phyloP scores from a whole-genome alignment of 2,113 vertebrate genomes.

The Chamaetylas fuelleborni region DNA sequence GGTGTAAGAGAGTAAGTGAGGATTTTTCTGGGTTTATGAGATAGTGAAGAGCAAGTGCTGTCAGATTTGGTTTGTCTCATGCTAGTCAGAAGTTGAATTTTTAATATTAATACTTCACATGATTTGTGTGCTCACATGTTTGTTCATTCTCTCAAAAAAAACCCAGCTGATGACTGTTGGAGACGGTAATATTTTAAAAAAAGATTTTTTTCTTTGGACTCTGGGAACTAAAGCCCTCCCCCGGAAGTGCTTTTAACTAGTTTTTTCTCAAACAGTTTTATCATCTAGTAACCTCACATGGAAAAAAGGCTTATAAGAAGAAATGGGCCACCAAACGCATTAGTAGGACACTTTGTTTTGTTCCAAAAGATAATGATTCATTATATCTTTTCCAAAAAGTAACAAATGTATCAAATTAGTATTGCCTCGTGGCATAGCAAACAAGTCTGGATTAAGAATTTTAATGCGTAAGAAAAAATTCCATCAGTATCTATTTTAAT shows the following conservation, averaged over 20 bases:
- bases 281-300: background rate
- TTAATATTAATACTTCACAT: background rate
- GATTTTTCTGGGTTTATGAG: background rate
- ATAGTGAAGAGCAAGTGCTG: rapidly evolving
- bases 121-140: background rate
- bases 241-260: background rate
- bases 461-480: background rate
- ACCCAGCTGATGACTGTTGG: background rate
- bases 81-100: background rate
- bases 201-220: background rate
- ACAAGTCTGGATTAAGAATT: background rate
- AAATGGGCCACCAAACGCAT: background rate
- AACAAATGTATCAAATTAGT: background rate
- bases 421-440: background rate
- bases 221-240: background rate
- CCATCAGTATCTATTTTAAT: background rate
- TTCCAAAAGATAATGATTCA: background rate
- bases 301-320: background rate
- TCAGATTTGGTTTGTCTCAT: background rate
- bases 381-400: background rate
- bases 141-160: background rate
- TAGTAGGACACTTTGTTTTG: background rate
- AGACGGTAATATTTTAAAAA: background rate
- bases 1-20: background rate
- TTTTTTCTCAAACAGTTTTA: background rate